Evolutionary conservation across 1,140 invertebrate genomes (phyloP).

Genomic region (Drosophila ficusphila): DNA sequence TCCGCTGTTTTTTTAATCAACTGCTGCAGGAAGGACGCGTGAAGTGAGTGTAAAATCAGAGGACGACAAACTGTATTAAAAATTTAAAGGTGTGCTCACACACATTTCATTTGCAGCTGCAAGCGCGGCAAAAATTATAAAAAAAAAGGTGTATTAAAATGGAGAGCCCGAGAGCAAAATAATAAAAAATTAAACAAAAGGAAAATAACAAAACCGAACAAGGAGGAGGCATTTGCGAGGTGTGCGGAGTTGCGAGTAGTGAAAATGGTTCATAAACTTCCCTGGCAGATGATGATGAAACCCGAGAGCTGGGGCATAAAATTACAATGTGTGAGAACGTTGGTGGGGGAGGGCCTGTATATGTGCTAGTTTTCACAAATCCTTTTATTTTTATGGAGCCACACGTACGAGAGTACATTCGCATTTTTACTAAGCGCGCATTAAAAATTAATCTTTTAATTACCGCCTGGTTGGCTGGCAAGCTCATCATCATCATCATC

Average conservation of each 20-base stretch:
- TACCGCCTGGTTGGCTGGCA: conserved; percentile 38
- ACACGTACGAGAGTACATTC: conserved; percentile 5
- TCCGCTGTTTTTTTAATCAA: conserved; percentile 46
- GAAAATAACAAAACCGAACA: conserved; percentile 44
- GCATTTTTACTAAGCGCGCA: conserved; percentile 60
- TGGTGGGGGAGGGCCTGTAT: background rate
- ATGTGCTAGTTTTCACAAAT: conserved; percentile 45
- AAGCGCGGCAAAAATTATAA: conserved; percentile 7
- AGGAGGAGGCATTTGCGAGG: background rate
- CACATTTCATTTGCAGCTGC: conserved; percentile 59
- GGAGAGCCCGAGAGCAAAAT: conserved; percentile 42
- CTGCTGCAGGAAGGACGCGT: conserved; percentile 14
- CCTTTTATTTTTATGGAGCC: conserved; percentile 51
- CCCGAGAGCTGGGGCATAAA: conserved; percentile 50
- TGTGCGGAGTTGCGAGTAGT: background rate
- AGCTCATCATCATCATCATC: background rate
- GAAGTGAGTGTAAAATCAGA: conserved; percentile 58
- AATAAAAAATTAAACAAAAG: conserved; percentile 69
- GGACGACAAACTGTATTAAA: conserved; percentile 66
- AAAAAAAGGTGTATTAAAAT: conserved; percentile 26
- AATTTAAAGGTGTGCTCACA: conserved; percentile 58
- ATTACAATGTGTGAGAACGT: conserved; percentile 60
- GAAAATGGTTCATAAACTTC: conserved; percentile 57
- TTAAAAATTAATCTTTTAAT: conserved; percentile 82
- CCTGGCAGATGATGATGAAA: conserved; percentile 52